Percentiles rank a stretch among this genome's conserved stretches.
Conservation (phyloP, 2,888 invertebrate species). For the Nemurella pictetii region DNA sequence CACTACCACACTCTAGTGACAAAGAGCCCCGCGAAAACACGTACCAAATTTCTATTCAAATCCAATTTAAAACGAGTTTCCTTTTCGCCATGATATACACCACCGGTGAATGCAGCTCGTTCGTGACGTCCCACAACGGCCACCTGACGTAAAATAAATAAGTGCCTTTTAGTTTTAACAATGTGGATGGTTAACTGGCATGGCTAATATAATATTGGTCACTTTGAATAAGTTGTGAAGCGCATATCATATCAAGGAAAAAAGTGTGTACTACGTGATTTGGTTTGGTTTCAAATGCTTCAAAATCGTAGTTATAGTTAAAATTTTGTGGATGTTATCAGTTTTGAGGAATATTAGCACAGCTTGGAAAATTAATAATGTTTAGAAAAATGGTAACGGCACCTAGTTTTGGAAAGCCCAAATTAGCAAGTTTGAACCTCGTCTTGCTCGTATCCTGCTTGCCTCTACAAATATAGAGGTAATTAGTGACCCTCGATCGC, state of each 20-base stretch:
- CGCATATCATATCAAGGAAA: not conserved
- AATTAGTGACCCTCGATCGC: no score
- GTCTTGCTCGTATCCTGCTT: no score
- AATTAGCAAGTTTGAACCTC: not conserved
- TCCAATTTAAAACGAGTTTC: slow-evolving; percentile 26
- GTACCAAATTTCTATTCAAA: slow-evolving; percentile 31
- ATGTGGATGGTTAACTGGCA: not conserved
- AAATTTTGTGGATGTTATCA: not conserved
- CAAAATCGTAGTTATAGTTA: not conserved
- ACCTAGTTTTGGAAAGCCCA: not conserved
- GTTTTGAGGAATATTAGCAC: not conserved
- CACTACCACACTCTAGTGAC: not conserved
- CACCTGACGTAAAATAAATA: slow-evolving; percentile 22
- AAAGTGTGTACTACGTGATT: not conserved
- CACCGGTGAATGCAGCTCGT: not conserved
- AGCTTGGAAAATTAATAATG: not conserved
- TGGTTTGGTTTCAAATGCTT: not conserved
- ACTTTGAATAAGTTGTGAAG: not conserved
- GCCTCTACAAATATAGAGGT: no score
- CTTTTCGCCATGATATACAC: not conserved
- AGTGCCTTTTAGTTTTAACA: slow-evolving; percentile 17
- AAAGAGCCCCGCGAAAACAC: not conserved
- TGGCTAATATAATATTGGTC: not conserved
- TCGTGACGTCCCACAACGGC: not conserved
- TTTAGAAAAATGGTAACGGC: no score